phyloP scores from a whole-genome alignment of 2,797 vertebrate species.

The Sebastes glaucus region DNA sequence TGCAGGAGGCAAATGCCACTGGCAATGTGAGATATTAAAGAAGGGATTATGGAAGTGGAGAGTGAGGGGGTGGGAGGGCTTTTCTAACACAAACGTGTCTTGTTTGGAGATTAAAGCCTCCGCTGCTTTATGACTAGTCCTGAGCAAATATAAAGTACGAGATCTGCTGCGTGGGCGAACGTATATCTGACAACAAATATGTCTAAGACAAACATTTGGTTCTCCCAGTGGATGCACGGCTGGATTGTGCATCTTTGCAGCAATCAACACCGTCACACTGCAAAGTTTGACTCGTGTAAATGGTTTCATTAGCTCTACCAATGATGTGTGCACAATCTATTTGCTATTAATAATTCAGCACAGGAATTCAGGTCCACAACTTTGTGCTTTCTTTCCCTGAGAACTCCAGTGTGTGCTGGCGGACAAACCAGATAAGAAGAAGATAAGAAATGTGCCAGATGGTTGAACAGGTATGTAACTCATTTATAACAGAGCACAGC shows the following conservation, averaged over 20 bases:
- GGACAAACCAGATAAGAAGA: slow-evolving; percentile 18
- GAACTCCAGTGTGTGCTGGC: slow-evolving; percentile 2
- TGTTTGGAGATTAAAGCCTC: slow-evolving; percentile 71
- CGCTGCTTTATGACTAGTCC: slow-evolving; percentile 30
- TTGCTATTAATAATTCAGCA: slow-evolving; percentile 33
- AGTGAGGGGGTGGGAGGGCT: slow-evolving; percentile 24
- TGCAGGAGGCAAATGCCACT: slow-evolving; percentile 51
- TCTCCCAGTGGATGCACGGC: background rate
- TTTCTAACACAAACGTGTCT: slow-evolving; percentile 59
- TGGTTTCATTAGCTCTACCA: background rate
- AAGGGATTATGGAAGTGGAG: slow-evolving; percentile 70
- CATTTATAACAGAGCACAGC: background rate
- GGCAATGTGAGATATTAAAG: slow-evolving; percentile 71
- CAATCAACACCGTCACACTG: background rate
- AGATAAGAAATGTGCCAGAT: slow-evolving; percentile 20
- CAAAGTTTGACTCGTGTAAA: slow-evolving; percentile 27
- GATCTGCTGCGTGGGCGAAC: slow-evolving; percentile 1
- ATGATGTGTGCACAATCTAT: slow-evolving; percentile 8
- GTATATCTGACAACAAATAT: slow-evolving; percentile 14
- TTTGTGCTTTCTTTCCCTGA: background rate
- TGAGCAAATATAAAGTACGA: slow-evolving; percentile 35
- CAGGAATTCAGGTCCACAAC: background rate
- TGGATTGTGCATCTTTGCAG: background rate
- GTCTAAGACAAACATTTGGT: slow-evolving; percentile 6
- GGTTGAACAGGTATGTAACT: slow-evolving; percentile 8